These are phyloP conservation scores for Crocallis elinguaria DNA, from an alignment of 2,888 invertebrate genomes.

Conservation along the genomic window DNA sequence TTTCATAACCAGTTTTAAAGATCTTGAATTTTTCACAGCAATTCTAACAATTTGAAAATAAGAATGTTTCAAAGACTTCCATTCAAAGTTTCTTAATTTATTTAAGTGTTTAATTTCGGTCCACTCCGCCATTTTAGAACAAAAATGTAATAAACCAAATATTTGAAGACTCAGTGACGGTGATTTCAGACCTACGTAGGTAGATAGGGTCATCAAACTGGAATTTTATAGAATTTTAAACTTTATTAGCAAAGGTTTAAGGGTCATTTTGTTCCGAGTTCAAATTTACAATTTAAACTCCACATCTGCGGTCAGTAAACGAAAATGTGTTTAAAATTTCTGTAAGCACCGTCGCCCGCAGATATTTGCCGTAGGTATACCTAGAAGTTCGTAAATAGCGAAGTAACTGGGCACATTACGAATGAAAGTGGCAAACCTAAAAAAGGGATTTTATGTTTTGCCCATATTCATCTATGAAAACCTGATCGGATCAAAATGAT, in stretches of 20 bases:
- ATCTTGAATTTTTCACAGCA: too few species aligned
- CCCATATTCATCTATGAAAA: too few species aligned
- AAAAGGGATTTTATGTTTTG: neutral
- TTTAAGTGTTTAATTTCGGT: conserved; percentile 14
- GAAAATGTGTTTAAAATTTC: conserved; percentile 24
- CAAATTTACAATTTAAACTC: conserved; percentile 12
- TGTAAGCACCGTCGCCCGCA: conserved; percentile 13
- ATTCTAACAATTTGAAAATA: neutral
- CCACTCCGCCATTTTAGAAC: conserved; percentile 8
- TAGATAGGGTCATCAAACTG: conserved; percentile 1
- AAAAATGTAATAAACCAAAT: conserved; percentile 22
- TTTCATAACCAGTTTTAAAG: neutral
- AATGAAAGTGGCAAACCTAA: neutral
- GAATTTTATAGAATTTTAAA: neutral
- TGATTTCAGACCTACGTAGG: conserved; percentile 3
- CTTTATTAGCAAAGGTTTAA: neutral
- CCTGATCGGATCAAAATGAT: too few species aligned
- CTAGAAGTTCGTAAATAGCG: conserved; percentile 10
- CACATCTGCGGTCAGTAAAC: conserved; percentile 23
- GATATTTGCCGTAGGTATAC: conserved; percentile 12
- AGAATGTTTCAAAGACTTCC: neutral
- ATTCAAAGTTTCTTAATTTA: conserved; percentile 16
- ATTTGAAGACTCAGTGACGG: conserved; percentile 17
- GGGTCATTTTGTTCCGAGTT: neutral
- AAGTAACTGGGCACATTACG: conserved; percentile 7